Percentiles rank a stretch among this genome's conserved stretches.
Evolutionary conservation across 2,797 vertebrate species (phyloP).

Genomic region (Microhierax caerulescens): DNA sequence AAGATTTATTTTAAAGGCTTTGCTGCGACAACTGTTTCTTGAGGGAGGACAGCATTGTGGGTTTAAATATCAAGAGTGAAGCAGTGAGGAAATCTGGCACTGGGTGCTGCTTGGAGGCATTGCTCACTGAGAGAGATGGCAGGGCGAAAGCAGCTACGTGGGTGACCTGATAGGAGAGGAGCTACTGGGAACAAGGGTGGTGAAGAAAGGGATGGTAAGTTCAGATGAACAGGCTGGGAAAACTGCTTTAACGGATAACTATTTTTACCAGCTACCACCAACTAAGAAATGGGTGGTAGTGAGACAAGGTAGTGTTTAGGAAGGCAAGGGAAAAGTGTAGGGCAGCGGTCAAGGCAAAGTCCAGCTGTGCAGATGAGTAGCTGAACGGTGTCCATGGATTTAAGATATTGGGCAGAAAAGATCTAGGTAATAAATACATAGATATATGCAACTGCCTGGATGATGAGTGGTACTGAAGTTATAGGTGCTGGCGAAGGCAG

Average conservation of each 20-base stretch:
- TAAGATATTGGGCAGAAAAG: neutral
- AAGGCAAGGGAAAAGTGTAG: neutral
- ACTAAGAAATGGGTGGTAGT: neutral
- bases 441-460: neutral
- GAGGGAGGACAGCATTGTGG: neutral
- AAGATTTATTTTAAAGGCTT: neutral
- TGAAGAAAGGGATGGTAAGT: neutral
- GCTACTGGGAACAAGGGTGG: neutral
- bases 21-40: fast-evolving
- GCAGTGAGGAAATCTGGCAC: neutral
- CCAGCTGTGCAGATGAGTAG: neutral
- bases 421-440: neutral
- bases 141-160: neutral
- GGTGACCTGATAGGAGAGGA: neutral
- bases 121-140: neutral
- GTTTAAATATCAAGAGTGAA: neutral
- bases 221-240: neutral
- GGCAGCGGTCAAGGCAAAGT: neutral
- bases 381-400: neutral
- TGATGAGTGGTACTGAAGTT: neutral
- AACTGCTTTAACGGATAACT: neutral
- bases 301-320: neutral
- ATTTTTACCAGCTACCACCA: neutral
- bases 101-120: neutral
- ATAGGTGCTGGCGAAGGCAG: neutral